Conservation (phyloP, 1,140 invertebrate species). For the Amyelois transitella region DNA sequence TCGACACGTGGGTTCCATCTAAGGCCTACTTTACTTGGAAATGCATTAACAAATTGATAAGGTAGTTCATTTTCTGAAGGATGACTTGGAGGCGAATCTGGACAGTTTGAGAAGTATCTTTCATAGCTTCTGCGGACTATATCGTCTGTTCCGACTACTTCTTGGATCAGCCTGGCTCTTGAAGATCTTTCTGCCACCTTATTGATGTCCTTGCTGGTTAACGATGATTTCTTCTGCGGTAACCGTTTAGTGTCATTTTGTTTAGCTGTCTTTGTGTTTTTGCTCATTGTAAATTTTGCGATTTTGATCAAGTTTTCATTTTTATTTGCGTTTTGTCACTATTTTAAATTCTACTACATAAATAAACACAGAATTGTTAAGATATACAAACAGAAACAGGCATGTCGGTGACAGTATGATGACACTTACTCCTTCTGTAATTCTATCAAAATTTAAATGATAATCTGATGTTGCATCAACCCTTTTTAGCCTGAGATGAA, state of each 20-base stretch:
- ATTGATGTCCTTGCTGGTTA: not conserved
- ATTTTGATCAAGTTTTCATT: not conserved
- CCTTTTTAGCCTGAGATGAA: too few species aligned
- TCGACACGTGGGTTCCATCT: conserved; percentile 26
- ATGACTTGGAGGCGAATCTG: too few species aligned
- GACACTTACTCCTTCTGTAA: not conserved
- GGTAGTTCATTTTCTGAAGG: not conserved
- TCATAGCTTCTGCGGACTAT: not conserved
- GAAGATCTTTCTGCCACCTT: not conserved
- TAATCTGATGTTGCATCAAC: too few species aligned
- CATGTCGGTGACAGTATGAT: not conserved
- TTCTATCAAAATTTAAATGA: not conserved
- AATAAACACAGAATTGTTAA: conserved; percentile 3
- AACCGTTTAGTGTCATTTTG: not conserved
- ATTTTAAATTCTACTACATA: not conserved
- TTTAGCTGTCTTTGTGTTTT: not conserved
- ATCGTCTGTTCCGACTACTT: conserved; percentile 2
- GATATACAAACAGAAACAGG: conserved; percentile 7
- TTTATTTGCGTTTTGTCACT: not conserved
- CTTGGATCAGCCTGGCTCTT: conserved; percentile 20
- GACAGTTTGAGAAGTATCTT: not conserved
- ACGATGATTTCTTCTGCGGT: not conserved
- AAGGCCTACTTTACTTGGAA: conserved; percentile 18
- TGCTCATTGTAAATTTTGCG: not conserved
- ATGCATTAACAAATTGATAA: conserved; percentile 10